Conservation (phyloP, 2,113 vertebrate genomes). For the Sylvietta virens region DNA sequence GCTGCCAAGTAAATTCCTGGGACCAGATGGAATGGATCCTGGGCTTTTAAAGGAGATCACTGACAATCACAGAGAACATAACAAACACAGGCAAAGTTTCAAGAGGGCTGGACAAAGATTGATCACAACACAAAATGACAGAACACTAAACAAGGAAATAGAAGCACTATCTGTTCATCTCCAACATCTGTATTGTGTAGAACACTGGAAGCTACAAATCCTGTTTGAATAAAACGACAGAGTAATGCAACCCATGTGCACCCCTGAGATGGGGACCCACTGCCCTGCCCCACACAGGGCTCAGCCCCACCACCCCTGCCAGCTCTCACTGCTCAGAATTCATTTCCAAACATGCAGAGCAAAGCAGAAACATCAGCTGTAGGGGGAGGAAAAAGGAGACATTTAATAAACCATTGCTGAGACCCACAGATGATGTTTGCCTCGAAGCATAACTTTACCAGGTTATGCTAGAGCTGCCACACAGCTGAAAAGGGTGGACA, state of each 20-base stretch:
- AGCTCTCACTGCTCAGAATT: background rate
- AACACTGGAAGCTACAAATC: background rate
- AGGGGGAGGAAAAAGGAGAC: background rate
- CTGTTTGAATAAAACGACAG: background rate
- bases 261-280: fast-evolving
- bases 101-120: background rate
- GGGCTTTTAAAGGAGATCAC: conserved; percentile 12
- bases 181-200: background rate
- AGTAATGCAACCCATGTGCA: background rate
- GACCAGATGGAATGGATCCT: conserved; percentile 43
- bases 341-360: background rate
- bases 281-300: background rate
- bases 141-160: conserved; percentile 20
- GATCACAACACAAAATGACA: background rate
- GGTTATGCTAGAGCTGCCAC: background rate
- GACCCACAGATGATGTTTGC: background rate
- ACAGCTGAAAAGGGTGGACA: background rate
- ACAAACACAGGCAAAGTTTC: background rate
- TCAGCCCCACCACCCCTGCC: fast-evolving
- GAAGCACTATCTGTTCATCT: conserved; percentile 7
- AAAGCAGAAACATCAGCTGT: background rate
- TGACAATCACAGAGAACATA: background rate
- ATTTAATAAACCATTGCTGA: background rate
- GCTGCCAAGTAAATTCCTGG: conserved; percentile 37
- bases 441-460: fast-evolving